Evolutionary conservation across 1,140 invertebrate species (phyloP).

Genomic region (Caenorhabditis inopinata): DNA sequence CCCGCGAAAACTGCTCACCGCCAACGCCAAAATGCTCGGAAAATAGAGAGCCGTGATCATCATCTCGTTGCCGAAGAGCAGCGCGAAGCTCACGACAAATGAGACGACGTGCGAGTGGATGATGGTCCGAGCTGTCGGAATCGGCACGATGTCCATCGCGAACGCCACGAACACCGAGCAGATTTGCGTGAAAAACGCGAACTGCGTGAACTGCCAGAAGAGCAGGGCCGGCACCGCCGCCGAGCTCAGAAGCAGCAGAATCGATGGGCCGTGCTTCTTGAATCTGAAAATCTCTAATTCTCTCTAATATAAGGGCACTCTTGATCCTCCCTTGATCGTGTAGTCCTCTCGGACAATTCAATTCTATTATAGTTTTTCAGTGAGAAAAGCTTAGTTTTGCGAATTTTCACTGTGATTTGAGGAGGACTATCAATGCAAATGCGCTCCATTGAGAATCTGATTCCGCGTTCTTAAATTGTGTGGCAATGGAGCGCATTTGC

Average conservation of each 20-base stretch:
- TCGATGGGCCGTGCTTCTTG: slow-evolving; percentile 46
- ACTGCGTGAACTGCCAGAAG: slow-evolving; percentile 78
- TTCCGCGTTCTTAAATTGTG: too few relatives aligned
- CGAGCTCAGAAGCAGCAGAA: slow-evolving; percentile 56
- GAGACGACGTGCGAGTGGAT: slow-evolving; percentile 69
- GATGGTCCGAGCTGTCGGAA: slow-evolving; percentile 61
- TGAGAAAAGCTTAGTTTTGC: too few relatives aligned
- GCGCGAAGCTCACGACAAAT: slow-evolving; percentile 60
- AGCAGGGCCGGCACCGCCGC: slow-evolving; percentile 70
- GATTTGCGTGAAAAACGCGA: slow-evolving; percentile 75
- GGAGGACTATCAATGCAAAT: too few relatives aligned
- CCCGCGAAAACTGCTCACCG: too few relatives aligned
- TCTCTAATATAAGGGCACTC: too few relatives aligned
- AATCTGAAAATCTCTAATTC: slow-evolving; percentile 45
- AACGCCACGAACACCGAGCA: slow-evolving; percentile 71
- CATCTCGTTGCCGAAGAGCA: slow-evolving; percentile 74
- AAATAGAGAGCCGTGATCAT: slow-evolving; percentile 74
- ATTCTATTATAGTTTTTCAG: too few relatives aligned
- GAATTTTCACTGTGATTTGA: too few relatives aligned
- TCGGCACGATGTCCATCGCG: slow-evolving; percentile 71
- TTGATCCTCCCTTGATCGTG: too few relatives aligned
- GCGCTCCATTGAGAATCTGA: too few relatives aligned
- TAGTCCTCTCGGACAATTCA: too few relatives aligned
- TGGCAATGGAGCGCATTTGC: too few relatives aligned
- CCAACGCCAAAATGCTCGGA: slow-evolving; percentile 67